Base-by-base conservation (phyloP, 2,888 invertebrate genomes). In the Petrolisthes cinctipes region DNA sequence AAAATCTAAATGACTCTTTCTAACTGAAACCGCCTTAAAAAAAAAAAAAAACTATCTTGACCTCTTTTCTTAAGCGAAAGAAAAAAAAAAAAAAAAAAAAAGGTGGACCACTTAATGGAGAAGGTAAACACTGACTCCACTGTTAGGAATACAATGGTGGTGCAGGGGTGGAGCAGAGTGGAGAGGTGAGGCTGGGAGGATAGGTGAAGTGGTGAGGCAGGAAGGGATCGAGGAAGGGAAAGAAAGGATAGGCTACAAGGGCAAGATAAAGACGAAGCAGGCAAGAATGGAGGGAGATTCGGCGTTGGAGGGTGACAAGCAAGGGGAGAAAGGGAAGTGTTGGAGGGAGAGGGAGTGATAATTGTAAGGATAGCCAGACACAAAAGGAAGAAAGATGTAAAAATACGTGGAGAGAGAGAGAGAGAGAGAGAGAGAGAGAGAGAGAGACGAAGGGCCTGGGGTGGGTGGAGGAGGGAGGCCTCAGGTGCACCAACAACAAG, bases 401-500 rank as follows among this genome's bases (percentile, higher is more conserved):
- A 20, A 17, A 73, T 73, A 37, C 20, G n/a, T 14, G 17, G 37
- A 6, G 83, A 14, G 7, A 57, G 56, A 23, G n/a, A 51, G 56
- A 9, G 23, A 5, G 20, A n/a, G 14, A 54, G 3, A 2, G 4
- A 0, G 51, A 14, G 61, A 61, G 61, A 51, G 84, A 66, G 68
- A 11, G 20, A 80, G 54, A 9, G 61, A 20, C 51, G 76, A 11
- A 14, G 61, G 68, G 79, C 6, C 20, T 4, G 79, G 23, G 54
- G 23, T 66, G n/a, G 37, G 81, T 23, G 71, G 17, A 61, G 53
- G 5, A 11, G 37, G 53, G 20, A 66, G 57, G 82, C 23, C 76
- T 57, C 86, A 86, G 86, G 86, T 86, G 86, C 68, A 76, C 68
- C 53, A 86, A 86, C 86, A 86, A 86, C 86, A 82, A 82, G 37